phyloP scores from a whole-genome alignment of 2,113 vertebrate genomes.

The Pelmatolapia mariae region DNA sequence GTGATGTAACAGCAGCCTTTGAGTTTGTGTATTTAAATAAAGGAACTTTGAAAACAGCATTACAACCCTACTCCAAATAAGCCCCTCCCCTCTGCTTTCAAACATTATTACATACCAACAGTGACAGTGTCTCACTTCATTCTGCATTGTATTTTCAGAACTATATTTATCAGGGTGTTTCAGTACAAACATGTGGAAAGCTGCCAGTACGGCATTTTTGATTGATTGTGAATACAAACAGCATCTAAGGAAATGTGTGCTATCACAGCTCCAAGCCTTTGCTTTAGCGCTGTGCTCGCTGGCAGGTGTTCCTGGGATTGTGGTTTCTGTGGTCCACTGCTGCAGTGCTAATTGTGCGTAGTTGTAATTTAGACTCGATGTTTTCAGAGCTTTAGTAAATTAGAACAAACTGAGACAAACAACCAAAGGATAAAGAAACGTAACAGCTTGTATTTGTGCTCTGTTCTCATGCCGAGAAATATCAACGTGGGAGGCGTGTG shows the following conservation, averaged over 20 bases:
- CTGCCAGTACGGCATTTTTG: constrained; percentile 52
- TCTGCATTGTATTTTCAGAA: not conserved
- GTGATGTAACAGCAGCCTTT: constrained; percentile 39
- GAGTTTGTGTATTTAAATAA: constrained; percentile 37
- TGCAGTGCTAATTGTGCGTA: not conserved
- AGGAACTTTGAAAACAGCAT: constrained; percentile 46
- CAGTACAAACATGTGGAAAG: not conserved
- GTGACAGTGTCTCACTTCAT: constrained; percentile 40
- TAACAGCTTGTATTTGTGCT: constrained; percentile 74
- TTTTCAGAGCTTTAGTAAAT: not conserved
- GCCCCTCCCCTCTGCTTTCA: not conserved
- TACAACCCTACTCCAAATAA: not conserved
- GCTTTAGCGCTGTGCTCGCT: not conserved
- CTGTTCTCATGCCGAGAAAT: constrained; percentile 67
- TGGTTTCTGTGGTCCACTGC: constrained; percentile 7
- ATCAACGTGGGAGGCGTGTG: constrained; percentile 27
- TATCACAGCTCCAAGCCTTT: not conserved
- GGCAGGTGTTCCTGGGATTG: not conserved
- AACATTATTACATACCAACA: constrained; percentile 47
- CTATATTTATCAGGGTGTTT: not conserved
- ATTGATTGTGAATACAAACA: not conserved
- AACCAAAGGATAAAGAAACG: constrained; percentile 47
- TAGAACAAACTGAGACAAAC: constrained; percentile 55
- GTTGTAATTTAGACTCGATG: not conserved
- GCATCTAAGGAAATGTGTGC: not conserved